These are phyloP conservation scores for Archips xylosteana DNA, from an alignment of 2,888 invertebrate genomes.

Conservation along the genomic window DNA sequence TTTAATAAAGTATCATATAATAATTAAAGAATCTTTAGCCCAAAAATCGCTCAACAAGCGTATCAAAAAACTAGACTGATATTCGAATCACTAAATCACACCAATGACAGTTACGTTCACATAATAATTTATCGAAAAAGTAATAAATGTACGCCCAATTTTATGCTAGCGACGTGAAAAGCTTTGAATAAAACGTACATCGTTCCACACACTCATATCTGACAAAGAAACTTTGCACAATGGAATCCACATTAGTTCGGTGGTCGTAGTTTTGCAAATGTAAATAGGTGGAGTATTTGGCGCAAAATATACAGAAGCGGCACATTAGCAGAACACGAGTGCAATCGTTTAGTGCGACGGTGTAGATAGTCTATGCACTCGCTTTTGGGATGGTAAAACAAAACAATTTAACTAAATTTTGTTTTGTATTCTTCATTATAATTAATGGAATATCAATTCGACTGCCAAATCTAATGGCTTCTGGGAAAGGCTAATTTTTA, in stretches of 20 bases:
- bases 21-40: background rate
- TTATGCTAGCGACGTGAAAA: slow-evolving; percentile 28
- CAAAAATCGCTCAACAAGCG: background rate
- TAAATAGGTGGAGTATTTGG: slow-evolving; percentile 38
- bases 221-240: slow-evolving; percentile 42
- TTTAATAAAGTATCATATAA: no score
- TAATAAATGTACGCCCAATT: slow-evolving; percentile 30
- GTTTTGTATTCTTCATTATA: no score
- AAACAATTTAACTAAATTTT: no score
- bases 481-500: no score
- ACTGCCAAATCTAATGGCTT: background rate
- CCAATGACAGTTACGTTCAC: slow-evolving; percentile 27
- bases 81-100: slow-evolving; percentile 32
- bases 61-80: background rate
- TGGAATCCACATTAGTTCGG: slow-evolving; percentile 33
- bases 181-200: slow-evolving; percentile 20
- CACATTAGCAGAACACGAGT: background rate
- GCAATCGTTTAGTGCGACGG: background rate
- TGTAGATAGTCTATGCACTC: background rate
- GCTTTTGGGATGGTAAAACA: no score
- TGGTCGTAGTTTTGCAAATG: slow-evolving; percentile 26
- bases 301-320: slow-evolving; percentile 12
- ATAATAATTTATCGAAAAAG: slow-evolving; percentile 37
- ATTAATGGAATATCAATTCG: no score
- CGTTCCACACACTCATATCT: slow-evolving; percentile 10